Conservation (phyloP, 2,888 invertebrate genomes). For the Eudemis profundana region DNA sequence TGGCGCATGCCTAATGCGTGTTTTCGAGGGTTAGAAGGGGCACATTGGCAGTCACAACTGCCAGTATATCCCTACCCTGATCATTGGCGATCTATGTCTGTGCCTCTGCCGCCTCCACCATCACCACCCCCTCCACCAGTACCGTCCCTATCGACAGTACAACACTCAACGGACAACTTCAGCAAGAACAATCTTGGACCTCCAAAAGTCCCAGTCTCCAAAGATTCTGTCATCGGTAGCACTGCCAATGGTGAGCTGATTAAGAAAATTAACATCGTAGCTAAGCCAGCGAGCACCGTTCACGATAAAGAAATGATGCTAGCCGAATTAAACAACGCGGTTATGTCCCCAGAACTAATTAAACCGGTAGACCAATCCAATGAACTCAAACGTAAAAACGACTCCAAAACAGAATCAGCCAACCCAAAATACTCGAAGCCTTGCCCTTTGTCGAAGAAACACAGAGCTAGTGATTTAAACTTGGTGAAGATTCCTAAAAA, state of each 20-base stretch:
- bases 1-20: background rate
- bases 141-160: background rate
- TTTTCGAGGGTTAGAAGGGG: conserved; percentile 6
- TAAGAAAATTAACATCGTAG: conserved; percentile 30
- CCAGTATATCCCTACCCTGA: background rate
- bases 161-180: background rate
- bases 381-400: conserved; percentile 2
- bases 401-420: background rate
- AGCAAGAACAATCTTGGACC: background rate
- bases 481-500: background rate
- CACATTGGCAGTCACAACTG: background rate
- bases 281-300: background rate
- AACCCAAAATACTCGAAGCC: conserved; percentile 17
- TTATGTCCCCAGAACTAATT: conserved; percentile 13
- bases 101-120: background rate
- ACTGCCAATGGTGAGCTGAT: conserved; percentile 26
- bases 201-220: background rate
- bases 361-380: background rate
- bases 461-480: background rate
- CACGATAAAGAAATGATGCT: conserved; percentile 31
- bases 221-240: conserved; percentile 30
- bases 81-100: background rate
- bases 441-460: conserved; percentile 32
- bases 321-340: conserved; percentile 23
- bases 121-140: background rate